Conservation (phyloP, 1,140 invertebrate genomes). For the Tachypleus tridentatus region DNA sequence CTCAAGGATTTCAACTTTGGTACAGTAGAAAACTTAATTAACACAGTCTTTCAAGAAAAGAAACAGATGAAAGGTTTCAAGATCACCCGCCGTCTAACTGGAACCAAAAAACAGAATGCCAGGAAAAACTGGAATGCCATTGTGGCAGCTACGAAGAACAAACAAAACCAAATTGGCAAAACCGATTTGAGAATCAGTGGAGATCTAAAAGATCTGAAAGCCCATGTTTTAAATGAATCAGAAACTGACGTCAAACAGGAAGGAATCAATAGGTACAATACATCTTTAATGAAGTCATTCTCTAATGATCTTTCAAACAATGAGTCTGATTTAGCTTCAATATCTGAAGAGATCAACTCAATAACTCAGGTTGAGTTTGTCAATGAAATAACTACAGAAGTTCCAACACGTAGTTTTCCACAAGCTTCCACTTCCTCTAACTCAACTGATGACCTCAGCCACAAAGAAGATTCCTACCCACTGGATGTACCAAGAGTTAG, state of each 20-base stretch:
- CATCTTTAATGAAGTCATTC: too few relatives aligned
- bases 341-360: too few relatives aligned
- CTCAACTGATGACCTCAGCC: too few relatives aligned
- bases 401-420: too few relatives aligned
- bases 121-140: conserved; percentile 75
- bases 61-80: conserved; percentile 10
- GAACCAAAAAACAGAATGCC: conserved; percentile 10
- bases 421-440: too few relatives aligned
- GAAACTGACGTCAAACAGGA: neutral
- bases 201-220: conserved; percentile 13
- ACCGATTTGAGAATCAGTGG: neutral
- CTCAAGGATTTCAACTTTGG: conserved; percentile 66
- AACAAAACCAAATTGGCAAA: conserved; percentile 14
- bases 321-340: too few relatives aligned
- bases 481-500: too few relatives aligned
- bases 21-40: conserved; percentile 56
- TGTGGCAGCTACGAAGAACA: conserved; percentile 33
- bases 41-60: conserved; percentile 29
- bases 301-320: too few relatives aligned
- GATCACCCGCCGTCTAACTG: conserved; percentile 9
- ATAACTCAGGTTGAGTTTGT: too few relatives aligned
- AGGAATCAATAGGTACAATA: too few relatives aligned
- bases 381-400: too few relatives aligned
- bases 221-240: conserved; percentile 13
- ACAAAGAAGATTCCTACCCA: too few relatives aligned